Evolutionary conservation across 1,140 invertebrate genomes (phyloP).

Genomic region (Magallana ariakensis): DNA sequence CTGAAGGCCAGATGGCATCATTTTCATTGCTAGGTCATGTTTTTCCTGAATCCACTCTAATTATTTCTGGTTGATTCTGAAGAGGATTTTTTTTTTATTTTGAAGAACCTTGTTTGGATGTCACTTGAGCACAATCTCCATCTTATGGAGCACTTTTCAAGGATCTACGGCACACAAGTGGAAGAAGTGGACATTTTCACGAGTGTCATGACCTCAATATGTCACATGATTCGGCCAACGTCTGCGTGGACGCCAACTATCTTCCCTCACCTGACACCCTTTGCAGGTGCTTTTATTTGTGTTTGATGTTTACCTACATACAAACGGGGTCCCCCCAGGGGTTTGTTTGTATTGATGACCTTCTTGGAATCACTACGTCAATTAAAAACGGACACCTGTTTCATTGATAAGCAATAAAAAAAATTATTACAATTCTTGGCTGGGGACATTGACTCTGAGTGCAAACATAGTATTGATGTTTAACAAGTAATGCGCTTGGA

Average conservation of each 20-base stretch:
- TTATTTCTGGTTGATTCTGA: not conserved
- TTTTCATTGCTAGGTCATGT: too few species aligned
- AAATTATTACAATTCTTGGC: not conserved
- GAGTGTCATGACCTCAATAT: constrained; percentile 23
- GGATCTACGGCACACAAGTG: constrained; percentile 7
- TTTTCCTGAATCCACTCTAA: too few species aligned
- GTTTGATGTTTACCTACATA: constrained; percentile 27
- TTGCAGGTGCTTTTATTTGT: constrained; percentile 32
- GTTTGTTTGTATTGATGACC: constrained; percentile 34
- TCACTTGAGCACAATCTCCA: constrained; percentile 4
- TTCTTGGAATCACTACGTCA: not conserved
- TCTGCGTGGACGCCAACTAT: constrained; percentile 20
- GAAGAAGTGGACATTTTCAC: constrained; percentile 31
- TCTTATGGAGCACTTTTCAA: not conserved
- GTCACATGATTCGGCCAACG: not conserved
- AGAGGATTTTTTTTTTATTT: not conserved
- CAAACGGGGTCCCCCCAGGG: constrained; percentile 6
- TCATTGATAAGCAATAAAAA: not conserved
- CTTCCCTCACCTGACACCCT: constrained; percentile 31
- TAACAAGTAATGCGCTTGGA: not conserved
- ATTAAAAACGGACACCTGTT: constrained; percentile 17
- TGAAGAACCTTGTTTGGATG: not conserved
- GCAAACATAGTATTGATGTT: not conserved
- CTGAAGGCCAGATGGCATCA: too few species aligned
- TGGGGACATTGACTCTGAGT: not conserved